Percentiles rank a stretch among this genome's conserved stretches.
These are phyloP conservation scores for Chaetoderma sp. DNA, from an alignment of 2,888 invertebrate species.

Conservation along the genomic window DNA sequence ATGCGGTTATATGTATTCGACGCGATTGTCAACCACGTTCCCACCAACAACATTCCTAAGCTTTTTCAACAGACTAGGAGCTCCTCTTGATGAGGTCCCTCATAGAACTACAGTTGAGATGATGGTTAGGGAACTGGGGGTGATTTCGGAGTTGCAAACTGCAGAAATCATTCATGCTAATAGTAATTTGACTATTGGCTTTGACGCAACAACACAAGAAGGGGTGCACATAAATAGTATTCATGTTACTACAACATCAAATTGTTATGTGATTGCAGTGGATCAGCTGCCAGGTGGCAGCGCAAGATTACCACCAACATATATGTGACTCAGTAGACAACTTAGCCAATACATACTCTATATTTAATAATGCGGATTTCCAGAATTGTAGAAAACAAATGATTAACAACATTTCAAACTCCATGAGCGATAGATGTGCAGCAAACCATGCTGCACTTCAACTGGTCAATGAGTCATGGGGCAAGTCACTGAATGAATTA, in stretches of 20 bases:
- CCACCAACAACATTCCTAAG: constrained; percentile 16
- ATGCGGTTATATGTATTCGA: constrained; percentile 10
- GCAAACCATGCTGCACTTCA: constrained; percentile 24
- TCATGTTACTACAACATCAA: constrained; percentile 21
- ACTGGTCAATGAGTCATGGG: constrained; percentile 9
- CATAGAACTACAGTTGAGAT: constrained; percentile 14
- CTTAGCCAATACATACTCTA: constrained; percentile 16
- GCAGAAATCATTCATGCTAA: constrained; percentile 6
- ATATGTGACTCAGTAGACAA: constrained; percentile 19
- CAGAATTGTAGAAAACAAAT: constrained; percentile 7
- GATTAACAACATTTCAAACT: constrained; percentile 25
- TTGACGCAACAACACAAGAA: constrained; percentile 36
- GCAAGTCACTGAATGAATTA: constrained; percentile 26
- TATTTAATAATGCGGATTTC: constrained; percentile 8
- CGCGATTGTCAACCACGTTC: constrained; percentile 16
- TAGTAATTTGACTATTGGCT: constrained; percentile 28
- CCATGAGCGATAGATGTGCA: constrained; percentile 27
- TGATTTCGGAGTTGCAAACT: constrained; percentile 16
- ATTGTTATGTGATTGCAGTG: constrained; percentile 23
- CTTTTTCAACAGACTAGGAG: constrained; percentile 15
- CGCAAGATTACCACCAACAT: constrained; percentile 30
- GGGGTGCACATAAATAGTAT: constrained; percentile 31
- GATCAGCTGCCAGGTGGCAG: constrained; percentile 36
- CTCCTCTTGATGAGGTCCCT: constrained; percentile 4
- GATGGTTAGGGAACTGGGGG: constrained; percentile 17